Evolutionary conservation across 1,140 invertebrate species (phyloP).

Genomic region (Diachasma alloeum): DNA sequence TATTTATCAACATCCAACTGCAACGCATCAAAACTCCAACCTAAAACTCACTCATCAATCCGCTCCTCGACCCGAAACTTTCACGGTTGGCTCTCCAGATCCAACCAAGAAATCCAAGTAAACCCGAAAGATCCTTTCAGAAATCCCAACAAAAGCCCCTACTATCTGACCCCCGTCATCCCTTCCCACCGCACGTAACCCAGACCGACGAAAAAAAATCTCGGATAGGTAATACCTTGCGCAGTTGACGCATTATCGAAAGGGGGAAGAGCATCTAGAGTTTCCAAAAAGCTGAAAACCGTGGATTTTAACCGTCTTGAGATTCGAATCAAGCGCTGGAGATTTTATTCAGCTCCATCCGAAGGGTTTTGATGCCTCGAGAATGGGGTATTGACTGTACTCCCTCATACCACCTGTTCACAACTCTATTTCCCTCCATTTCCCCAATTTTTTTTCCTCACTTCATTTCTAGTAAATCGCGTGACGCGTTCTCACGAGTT

Average conservation of each 20-base stretch:
- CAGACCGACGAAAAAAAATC: not conserved
- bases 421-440: no score
- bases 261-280: conserved; percentile 1
- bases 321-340: conserved; percentile 1
- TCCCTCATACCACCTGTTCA: no score
- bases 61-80: no score
- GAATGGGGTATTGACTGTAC: not conserved
- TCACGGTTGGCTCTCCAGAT: not conserved
- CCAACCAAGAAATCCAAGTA: not conserved
- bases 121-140: conserved; percentile 5
- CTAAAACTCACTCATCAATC: no score
- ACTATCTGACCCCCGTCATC: conserved; percentile 1
- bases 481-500: no score
- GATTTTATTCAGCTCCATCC: not conserved
- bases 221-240: not conserved
- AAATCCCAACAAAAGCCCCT: not conserved
- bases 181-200: not conserved
- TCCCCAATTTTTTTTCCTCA: no score
- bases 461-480: no score
- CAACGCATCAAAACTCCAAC: no score
- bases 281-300: not conserved
- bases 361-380: not conserved
- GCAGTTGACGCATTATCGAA: conserved; percentile 9
- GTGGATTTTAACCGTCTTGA: not conserved
- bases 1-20: no score